Evolutionary conservation across 2,113 vertebrate species (phyloP).

Genomic region (Syngnathus typhle): DNA sequence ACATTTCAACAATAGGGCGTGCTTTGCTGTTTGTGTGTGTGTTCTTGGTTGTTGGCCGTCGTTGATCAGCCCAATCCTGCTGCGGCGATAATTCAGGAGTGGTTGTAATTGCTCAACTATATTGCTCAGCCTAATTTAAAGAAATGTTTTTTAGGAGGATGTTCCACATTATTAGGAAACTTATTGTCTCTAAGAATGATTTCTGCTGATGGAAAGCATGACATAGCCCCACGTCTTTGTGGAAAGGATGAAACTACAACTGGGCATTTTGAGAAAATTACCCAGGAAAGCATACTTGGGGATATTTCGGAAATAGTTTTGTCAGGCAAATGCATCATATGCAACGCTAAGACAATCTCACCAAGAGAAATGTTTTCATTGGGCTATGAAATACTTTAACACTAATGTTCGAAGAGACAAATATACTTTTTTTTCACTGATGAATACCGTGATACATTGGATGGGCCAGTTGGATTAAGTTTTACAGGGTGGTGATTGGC

Average conservation of each 20-base stretch:
- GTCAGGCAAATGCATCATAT: background rate
- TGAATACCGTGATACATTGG: background rate
- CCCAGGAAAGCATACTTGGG: background rate
- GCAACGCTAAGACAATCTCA: background rate
- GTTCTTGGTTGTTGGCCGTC: no score
- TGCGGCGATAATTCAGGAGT: no score
- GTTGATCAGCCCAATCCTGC: no score
- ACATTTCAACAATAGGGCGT: no score
- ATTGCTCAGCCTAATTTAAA: background rate
- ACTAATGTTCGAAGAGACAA: background rate
- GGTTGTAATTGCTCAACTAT: no score
- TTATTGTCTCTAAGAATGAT: background rate
- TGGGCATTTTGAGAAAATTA: background rate
- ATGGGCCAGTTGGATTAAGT: background rate
- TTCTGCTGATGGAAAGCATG: background rate
- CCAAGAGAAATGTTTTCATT: background rate
- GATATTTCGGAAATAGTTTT: background rate
- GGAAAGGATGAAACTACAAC: background rate
- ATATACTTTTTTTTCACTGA: background rate
- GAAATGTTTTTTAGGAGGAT: background rate
- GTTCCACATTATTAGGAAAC: background rate
- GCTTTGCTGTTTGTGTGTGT: no score
- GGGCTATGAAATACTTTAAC: background rate
- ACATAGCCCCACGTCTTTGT: background rate
- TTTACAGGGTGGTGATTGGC: background rate